These are phyloP conservation scores for Capreolus pygargus DNA, from an alignment of 2,113 vertebrate species.

Conservation along the genomic window DNA sequence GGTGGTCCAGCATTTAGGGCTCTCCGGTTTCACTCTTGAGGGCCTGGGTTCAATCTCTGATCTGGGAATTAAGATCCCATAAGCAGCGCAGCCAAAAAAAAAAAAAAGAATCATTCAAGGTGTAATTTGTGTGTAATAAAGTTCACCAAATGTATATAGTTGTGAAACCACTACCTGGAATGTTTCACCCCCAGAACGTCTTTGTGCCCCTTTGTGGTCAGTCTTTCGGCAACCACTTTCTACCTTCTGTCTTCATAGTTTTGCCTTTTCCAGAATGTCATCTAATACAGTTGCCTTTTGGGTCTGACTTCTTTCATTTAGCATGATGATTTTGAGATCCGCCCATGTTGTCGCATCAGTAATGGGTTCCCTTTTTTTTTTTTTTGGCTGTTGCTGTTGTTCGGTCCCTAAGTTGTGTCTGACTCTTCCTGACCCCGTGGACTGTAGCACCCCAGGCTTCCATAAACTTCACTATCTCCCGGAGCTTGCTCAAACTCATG, in stretches of 20 bases:
- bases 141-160: background rate
- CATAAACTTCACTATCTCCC: background rate
- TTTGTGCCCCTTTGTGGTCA: background rate
- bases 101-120: background rate
- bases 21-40: background rate
- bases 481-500: background rate
- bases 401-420: background rate
- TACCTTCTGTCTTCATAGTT: background rate
- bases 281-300: background rate
- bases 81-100: background rate
- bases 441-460: background rate
- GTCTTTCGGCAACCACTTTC: background rate
- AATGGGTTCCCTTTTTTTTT: background rate
- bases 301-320: background rate
- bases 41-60: background rate
- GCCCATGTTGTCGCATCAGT: background rate
- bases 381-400: background rate
- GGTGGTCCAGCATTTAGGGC: background rate
- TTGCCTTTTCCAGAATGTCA: background rate
- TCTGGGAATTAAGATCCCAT: background rate
- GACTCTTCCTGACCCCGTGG: background rate
- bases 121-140: background rate
- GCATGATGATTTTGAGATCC: background rate
- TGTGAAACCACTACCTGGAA: background rate
- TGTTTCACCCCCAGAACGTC: background rate